Percentiles rank a stretch among this genome's conserved stretches.
Evolutionary conservation across 2,797 vertebrate species (phyloP).

Genomic region (Poeciliopsis turneri): DNA sequence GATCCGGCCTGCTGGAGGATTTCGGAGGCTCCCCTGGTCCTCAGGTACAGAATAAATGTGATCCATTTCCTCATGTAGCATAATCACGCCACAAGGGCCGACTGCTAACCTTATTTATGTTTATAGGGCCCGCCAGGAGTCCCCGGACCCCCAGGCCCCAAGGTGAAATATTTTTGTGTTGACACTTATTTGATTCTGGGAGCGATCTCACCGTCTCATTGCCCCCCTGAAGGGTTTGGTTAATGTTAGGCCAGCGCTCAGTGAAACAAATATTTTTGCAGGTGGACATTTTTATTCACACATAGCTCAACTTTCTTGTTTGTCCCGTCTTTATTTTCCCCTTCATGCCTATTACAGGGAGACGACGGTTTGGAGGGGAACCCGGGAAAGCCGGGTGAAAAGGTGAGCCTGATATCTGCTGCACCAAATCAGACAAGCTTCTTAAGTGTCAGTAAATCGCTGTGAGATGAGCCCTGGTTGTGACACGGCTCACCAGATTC

Average conservation of each 20-base stretch:
- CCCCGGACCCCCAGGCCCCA: constrained; percentile 76
- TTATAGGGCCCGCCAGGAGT: constrained; percentile 75
- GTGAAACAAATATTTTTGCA: neutral
- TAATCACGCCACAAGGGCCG: rapidly evolving
- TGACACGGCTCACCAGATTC: neutral
- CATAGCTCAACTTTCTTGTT: neutral
- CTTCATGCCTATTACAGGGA: constrained; percentile 53
- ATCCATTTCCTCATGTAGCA: neutral
- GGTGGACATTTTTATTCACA: neutral
- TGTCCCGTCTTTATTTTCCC: neutral
- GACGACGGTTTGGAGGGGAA: constrained; percentile 53
- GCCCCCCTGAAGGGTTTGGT: neutral
- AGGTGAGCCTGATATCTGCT: constrained; percentile 55
- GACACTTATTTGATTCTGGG: neutral
- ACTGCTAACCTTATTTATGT: neutral
- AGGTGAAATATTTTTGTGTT: constrained; percentile 61
- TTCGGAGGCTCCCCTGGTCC: constrained; percentile 69
- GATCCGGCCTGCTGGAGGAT: constrained; percentile 75
- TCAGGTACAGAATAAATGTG: constrained; percentile 74
- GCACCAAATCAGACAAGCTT: constrained; percentile 20
- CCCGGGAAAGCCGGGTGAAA: constrained; percentile 58
- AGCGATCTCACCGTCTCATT: neutral
- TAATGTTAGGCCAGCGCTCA: neutral
- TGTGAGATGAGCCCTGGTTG: neutral
- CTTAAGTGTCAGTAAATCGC: constrained; percentile 16